Evolutionary conservation across 2,888 invertebrate genomes (phyloP).

Genomic region (Habroteleia sp.): DNA sequence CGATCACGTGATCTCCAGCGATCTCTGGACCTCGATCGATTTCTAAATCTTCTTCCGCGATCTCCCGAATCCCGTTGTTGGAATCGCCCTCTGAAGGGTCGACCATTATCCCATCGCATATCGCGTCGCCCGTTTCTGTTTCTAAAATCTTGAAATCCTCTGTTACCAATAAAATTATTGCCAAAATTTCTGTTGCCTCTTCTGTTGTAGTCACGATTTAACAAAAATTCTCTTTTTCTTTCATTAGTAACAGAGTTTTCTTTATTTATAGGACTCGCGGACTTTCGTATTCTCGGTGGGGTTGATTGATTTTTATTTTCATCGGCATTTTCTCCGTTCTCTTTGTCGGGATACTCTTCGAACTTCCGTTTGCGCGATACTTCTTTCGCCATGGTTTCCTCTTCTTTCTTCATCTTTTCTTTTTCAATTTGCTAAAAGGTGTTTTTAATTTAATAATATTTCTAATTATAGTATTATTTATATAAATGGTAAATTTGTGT

Average conservation of each 20-base stretch:
- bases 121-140: slow-evolving; percentile 68
- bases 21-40: slow-evolving; percentile 75
- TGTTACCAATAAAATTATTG: slow-evolving; percentile 65
- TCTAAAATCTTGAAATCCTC: slow-evolving; percentile 63
- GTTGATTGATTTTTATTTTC: slow-evolving; percentile 13
- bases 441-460: too few species aligned
- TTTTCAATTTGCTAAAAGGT: slow-evolving; percentile 74
- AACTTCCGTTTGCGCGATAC: slow-evolving; percentile 82
- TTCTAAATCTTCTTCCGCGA: slow-evolving; percentile 69
- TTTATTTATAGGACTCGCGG: slow-evolving; percentile 66
- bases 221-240: slow-evolving; percentile 51
- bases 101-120: slow-evolving; percentile 58
- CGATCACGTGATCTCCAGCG: slow-evolving; percentile 73
- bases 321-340: slow-evolving; percentile 39
- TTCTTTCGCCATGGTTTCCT: slow-evolving; percentile 83
- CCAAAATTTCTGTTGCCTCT: slow-evolving; percentile 51
- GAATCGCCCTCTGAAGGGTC: slow-evolving; percentile 67
- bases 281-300: slow-evolving; percentile 45
- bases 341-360: slow-evolving; percentile 55
- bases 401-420: slow-evolving; percentile 83
- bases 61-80: slow-evolving; percentile 73
- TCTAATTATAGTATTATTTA: too few species aligned
- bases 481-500: too few species aligned
- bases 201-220: slow-evolving; percentile 57
- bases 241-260: slow-evolving; percentile 66